These are phyloP conservation scores for Alcis repandata DNA, from an alignment of 2,888 invertebrate species.

Conservation along the genomic window DNA sequence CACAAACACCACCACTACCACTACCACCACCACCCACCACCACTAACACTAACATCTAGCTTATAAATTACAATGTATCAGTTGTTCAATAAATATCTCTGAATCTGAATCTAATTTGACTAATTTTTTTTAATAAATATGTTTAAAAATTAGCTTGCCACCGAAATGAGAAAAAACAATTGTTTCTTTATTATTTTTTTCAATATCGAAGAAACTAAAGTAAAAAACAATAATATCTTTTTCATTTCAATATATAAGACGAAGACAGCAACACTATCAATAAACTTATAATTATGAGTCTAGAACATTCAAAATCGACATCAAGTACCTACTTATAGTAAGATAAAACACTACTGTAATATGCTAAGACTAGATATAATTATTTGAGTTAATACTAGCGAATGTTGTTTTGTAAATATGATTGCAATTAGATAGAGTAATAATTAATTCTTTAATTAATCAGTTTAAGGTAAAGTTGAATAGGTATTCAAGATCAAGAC, in stretches of 20 bases:
- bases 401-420: not conserved
- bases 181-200: not conserved
- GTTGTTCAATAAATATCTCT: no score
- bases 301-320: not conserved
- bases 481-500: constrained; percentile 5
- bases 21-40: no score
- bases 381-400: constrained; percentile 8
- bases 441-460: constrained; percentile 15
- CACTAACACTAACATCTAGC: no score
- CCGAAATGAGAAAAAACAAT: no score
- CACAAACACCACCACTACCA: no score
- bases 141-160: no score
- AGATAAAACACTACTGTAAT: not conserved
- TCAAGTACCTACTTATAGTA: not conserved
- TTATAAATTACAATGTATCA: no score
- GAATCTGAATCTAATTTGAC: no score
- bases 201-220: not conserved
- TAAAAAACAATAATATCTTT: not conserved
- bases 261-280: not conserved
- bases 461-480: no score
- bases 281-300: not conserved
- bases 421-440: not conserved
- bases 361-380: constrained; percentile 1
- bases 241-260: not conserved
- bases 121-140: no score